Conservation (phyloP, 2,797 vertebrate species). For the Lacerta agilis region DNA sequence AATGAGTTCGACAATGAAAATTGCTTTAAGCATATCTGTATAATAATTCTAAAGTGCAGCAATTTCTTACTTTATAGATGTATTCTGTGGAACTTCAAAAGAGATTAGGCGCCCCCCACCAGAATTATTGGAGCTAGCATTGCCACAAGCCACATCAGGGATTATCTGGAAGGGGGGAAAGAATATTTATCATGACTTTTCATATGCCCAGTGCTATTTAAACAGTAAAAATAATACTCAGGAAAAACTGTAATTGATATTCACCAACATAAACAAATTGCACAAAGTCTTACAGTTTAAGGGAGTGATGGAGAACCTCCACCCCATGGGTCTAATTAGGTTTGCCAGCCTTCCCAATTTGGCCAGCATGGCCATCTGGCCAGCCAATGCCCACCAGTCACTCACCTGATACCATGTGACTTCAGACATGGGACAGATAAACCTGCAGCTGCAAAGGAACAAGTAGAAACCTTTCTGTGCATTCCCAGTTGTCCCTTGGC, state of each 20-base stretch:
- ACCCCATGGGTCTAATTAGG: background rate
- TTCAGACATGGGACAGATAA: too few relatives aligned
- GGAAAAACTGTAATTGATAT: background rate
- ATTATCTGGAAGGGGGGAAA: slow-evolving; percentile 77
- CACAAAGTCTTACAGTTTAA: background rate
- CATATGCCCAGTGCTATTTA: slow-evolving; percentile 27
- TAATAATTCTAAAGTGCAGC: background rate
- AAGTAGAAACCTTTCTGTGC: too few relatives aligned
- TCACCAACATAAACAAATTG: background rate
- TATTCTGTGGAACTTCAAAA: slow-evolving; percentile 93
- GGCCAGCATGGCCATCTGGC: too few relatives aligned
- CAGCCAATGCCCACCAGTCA: too few relatives aligned
- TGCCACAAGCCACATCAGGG: slow-evolving; percentile 90
- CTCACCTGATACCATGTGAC: too few relatives aligned
- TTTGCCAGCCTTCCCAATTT: too few relatives aligned
- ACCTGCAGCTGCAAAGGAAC: too few relatives aligned
- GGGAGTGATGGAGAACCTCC: background rate
- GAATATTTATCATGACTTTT: slow-evolving; percentile 14
- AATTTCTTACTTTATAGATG: slow-evolving; percentile 92
- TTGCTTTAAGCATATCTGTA: slow-evolving; percentile 6
- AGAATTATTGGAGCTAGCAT: slow-evolving; percentile 90
- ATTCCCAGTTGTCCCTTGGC: too few relatives aligned
- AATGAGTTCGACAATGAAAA: background rate
- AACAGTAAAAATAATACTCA: background rate
- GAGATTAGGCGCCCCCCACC: slow-evolving; percentile 88